Conservation (phyloP, 2,888 invertebrate genomes). For the Polymixis lichenea region DNA sequence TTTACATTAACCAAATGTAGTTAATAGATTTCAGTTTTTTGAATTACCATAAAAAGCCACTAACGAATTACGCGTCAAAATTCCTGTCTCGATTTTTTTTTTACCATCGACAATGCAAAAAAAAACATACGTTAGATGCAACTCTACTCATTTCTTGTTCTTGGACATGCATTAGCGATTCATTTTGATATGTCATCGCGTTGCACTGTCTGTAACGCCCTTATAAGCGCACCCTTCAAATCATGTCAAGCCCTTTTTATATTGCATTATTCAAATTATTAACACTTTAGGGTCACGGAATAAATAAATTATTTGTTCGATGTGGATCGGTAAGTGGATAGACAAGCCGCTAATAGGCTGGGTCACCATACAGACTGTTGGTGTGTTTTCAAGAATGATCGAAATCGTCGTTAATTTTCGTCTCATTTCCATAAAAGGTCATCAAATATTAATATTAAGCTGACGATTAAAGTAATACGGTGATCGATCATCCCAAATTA, state of each 20-base stretch:
- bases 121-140: background rate
- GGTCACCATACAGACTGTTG: background rate
- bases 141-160: conserved; percentile 68
- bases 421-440: conserved; percentile 7
- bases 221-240: conserved; percentile 70
- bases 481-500: conserved; percentile 41
- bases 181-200: conserved; percentile 88
- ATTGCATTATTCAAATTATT: conserved; percentile 83
- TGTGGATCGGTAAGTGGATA: conserved; percentile 41
- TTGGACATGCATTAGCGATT: conserved; percentile 83
- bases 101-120: background rate
- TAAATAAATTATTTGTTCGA: conserved; percentile 62
- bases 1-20: conserved; percentile 17
- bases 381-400: conserved; percentile 9
- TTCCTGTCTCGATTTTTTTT: conserved; percentile 33
- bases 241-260: conserved; percentile 79
- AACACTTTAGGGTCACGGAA: conserved; percentile 66
- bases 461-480: conserved; percentile 8
- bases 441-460: conserved; percentile 32
- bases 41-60: background rate
- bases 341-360: conserved; percentile 23
- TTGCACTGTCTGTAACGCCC: conserved; percentile 75
- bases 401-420: background rate
- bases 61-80: background rate
- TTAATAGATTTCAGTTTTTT: conserved; percentile 1